A percentile compares a stretch with the other conserved stretches of the same genome.
Conservation (phyloP, 2,888 invertebrate genomes). For the Philhelius pedissequus region DNA sequence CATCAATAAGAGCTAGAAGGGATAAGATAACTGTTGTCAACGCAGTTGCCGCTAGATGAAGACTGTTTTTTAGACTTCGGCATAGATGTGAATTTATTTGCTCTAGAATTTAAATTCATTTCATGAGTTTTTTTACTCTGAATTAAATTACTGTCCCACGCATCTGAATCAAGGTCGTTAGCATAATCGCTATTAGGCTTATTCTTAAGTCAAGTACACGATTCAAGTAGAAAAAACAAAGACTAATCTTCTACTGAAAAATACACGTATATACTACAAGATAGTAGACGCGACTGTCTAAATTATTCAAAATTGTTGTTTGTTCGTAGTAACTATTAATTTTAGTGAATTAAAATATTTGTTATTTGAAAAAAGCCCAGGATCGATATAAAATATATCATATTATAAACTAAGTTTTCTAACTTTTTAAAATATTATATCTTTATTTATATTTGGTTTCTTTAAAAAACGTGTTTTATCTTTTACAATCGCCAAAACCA, state of each 20-base stretch:
- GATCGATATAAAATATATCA: no score
- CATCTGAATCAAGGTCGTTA: background rate
- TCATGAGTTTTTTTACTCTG: background rate
- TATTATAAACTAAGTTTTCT: no score
- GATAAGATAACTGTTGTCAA: slow-evolving; percentile 3
- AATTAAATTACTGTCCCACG: background rate
- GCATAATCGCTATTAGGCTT: background rate
- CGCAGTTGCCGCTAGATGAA: background rate
- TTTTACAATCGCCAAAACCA: no score
- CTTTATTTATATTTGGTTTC: no score
- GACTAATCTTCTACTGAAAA: background rate
- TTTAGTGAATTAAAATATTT: no score
- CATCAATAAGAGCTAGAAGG: slow-evolving; percentile 14
- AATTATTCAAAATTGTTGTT: no score
- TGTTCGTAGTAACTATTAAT: no score
- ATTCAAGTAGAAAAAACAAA: background rate
- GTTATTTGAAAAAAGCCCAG: no score
- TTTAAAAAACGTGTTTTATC: no score
- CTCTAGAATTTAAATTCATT: background rate
- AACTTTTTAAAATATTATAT: no score
- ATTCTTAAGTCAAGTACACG: background rate
- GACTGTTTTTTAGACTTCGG: background rate
- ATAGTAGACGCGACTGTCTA: background rate
- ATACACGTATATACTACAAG: background rate
- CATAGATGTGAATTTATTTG: background rate